A percentile compares a stretch with the other conserved stretches of the same genome.
These are phyloP conservation scores for Fukomys damarensis DNA, from an alignment of 2,113 vertebrate genomes.

Conservation along the genomic window DNA sequence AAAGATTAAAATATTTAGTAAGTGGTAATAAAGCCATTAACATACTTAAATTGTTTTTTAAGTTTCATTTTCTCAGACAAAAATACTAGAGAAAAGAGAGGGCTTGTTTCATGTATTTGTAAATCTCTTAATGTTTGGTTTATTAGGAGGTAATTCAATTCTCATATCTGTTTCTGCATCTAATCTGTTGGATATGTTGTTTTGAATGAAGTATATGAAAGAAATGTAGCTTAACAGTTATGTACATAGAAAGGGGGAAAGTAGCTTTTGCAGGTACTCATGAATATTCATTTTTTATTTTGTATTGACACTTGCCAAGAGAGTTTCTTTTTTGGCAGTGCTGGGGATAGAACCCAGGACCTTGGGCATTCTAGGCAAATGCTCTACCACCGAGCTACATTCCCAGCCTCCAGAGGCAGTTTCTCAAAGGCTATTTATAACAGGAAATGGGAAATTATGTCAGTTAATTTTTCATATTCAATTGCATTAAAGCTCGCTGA, in stretches of 20 bases:
- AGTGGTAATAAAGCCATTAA: not conserved
- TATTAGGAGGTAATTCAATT: not conserved
- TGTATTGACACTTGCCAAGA: not conserved
- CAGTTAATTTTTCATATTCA: not conserved
- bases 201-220: slow-evolving; percentile 14
- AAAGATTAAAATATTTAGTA: not conserved
- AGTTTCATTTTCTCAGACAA: slow-evolving; percentile 33
- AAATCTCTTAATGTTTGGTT: not conserved
- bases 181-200: not conserved
- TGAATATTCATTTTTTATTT: not conserved
- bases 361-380: not conserved
- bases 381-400: not conserved
- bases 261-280: not conserved
- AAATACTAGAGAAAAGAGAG: not conserved
- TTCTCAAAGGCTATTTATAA: not conserved
- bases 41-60: not conserved
- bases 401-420: not conserved
- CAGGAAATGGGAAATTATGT: not conserved
- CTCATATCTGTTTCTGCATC: not conserved
- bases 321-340: not conserved
- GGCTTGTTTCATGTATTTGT: not conserved
- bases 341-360: not conserved
- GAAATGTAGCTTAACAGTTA: not conserved
- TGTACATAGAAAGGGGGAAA: not conserved
- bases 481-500: not conserved